Evolutionary conservation across 2,113 vertebrate species (phyloP), one percentile per base, ranked within the genome.

Genomic region (Mohoua ochrocephala): DNA sequence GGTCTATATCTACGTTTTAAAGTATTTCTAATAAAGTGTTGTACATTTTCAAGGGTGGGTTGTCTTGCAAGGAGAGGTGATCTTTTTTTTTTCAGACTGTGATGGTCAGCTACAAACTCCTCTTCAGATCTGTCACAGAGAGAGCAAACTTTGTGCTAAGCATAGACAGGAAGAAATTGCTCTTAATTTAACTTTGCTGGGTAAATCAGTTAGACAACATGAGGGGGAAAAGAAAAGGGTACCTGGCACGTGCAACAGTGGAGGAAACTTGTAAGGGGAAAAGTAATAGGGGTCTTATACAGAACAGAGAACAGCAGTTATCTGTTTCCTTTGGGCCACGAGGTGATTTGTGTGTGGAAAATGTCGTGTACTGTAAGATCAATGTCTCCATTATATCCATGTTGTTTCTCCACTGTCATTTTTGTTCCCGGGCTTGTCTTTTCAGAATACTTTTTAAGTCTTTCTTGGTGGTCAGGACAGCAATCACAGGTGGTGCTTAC

Each of bases 261-360:
- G 30, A 50, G 8, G 27, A 78, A 49, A 49, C 7, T 81, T 33
- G 11, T 33, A 49, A 53, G 37, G 16, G 21, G 13, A 53, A 68
- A 67, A 47, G 16, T 16, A 44, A 33, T 44, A 12, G 0, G 0
- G 7, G 9, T 69, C 24, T 73, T 52, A 6, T 0, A n/a, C 11
- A 60, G n/a, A 73, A 44, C 6, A 22, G 44, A 81, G 33, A 65
- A 45, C 7, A 52, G n/a, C 31, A 41, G 39, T 50, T 42, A 45
- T 13, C 21, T 0, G 0, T 73, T 79, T 91, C 67, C 31, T 77
- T 67, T 57, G 64, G 49, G 49, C 50, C 59, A 65, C 1, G 1
- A 71, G 5, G 50, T 33, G 52, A 28, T 30, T 15, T 14, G 11
- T 19, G 17, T 26, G 11, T 79, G 61, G 45, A 57, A 93, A 81